These are phyloP conservation scores for Poicephalus gulielmi DNA, from an alignment of 2,113 vertebrate genomes.

Conservation along the genomic window DNA sequence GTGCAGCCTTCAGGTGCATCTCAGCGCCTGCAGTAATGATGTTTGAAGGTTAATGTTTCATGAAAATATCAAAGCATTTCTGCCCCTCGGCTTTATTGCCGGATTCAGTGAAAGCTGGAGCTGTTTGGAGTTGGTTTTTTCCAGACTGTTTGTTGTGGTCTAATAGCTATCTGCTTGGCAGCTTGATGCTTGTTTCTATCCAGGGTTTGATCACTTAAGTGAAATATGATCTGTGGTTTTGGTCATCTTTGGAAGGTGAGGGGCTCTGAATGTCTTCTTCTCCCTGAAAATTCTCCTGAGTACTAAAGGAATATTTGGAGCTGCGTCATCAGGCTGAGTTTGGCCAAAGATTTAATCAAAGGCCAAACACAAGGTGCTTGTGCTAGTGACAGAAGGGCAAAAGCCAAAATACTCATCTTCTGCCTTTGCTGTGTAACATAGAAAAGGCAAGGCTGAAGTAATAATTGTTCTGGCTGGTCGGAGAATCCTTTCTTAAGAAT, in stretches of 20 bases:
- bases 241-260: background rate
- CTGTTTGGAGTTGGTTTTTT: background rate
- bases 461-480: background rate
- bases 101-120: background rate
- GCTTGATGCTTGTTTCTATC: background rate
- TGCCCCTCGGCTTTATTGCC: background rate
- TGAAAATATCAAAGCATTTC: background rate
- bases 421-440: background rate
- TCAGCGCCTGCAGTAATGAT: background rate
- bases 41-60: constrained; percentile 42
- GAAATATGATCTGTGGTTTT: background rate
- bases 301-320: background rate
- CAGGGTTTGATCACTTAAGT: background rate
- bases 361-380: background rate
- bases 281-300: background rate
- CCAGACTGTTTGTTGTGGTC: constrained; percentile 18
- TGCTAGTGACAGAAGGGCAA: background rate
- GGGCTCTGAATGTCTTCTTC: background rate
- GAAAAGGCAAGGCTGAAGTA: background rate
- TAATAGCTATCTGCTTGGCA: background rate
- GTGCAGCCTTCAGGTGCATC: constrained; percentile 14
- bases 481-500: background rate
- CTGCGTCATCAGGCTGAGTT: background rate
- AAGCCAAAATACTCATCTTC: background rate
- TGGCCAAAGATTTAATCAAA: background rate